Base-by-base conservation (phyloP, 2,113 vertebrate genomes). In the Psittacara wagleri region DNA sequence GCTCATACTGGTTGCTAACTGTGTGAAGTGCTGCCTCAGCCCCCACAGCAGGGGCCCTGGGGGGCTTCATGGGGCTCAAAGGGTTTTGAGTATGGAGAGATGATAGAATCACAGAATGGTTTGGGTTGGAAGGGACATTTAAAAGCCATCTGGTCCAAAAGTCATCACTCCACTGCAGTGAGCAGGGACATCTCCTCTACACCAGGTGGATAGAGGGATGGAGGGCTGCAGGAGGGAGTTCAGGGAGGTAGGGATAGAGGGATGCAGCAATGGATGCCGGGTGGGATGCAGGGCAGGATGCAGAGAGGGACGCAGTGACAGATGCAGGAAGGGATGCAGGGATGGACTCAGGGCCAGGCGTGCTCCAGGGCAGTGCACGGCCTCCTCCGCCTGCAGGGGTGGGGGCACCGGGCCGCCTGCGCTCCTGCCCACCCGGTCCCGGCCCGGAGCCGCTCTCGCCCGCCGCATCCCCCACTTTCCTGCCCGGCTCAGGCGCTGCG, bases 31-130 rank as follows among this genome's bases (percentile, higher is more conserved):
- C 33, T 31, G 37, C 13, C 69, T 13, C 57, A 57, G 64, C 48
- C 44, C 29, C 19, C 62, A 2, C 2, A 1, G 51, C 3, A 4
- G 28, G 35, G 2, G 18, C 23, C 19, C 52, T 15, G 19, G 1
- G 35, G 41, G 46, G 17, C 5, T 51, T 39, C 1, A 1, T 7
- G 7, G 31, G 20, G 16, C 29, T 62, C 52, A 20, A 39, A 63
- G 33, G 52, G 10, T 1, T 1, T 4, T 16, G 54, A 11, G 46
- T n/a, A 54, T 24, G 55, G 41, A 51, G 78, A 39, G 33, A n/a
- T 48, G 10, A 9, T 5, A 11, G 46, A 17, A n/a, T 17, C 28
- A 11, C 8, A 8, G 24, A 20, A 48, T 10, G 4, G 13, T 11
- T 37, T 51, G 51, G 13, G 44, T 28, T 3, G 69, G 67, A 57